phyloP scores from a whole-genome alignment of 2,888 invertebrate genomes.

The Idaea aversata region DNA sequence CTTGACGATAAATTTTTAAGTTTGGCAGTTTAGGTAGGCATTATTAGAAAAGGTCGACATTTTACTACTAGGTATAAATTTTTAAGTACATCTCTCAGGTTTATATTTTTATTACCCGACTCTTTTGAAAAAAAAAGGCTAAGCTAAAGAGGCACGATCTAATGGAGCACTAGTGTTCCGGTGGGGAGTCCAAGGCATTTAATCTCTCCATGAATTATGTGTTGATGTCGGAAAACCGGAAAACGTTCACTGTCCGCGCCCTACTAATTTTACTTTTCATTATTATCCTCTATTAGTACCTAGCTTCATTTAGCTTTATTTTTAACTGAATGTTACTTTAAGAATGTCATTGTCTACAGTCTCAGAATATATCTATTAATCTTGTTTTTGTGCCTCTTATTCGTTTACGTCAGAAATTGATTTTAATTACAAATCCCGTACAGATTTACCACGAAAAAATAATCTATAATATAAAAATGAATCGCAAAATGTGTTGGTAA shows the following conservation, averaged over 20 bases:
- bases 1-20: no score
- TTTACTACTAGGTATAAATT: slow-evolving; percentile 6
- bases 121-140: slow-evolving; percentile 47
- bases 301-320: slow-evolving; percentile 35
- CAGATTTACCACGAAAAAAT: no score
- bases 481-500: no score
- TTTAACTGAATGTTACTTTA: not conserved
- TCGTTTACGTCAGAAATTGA: no score
- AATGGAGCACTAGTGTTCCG: slow-evolving; percentile 69
- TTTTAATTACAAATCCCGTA: no score
- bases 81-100: slow-evolving; percentile 16
- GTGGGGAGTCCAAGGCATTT: slow-evolving; percentile 71
- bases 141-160: slow-evolving; percentile 56
- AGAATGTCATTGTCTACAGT: no score
- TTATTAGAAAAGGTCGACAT: no score
- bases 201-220: slow-evolving; percentile 76
- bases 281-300: slow-evolving; percentile 44
- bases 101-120: slow-evolving; percentile 17
- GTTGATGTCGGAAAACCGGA: slow-evolving; percentile 70
- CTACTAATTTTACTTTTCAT: slow-evolving; percentile 67
- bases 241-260: slow-evolving; percentile 63
- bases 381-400: no score
- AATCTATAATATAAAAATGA: no score
- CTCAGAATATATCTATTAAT: no score
- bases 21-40: no score